phyloP scores from a whole-genome alignment of 2,113 vertebrate species.

The Rhinolophus ferrumequinum region DNA sequence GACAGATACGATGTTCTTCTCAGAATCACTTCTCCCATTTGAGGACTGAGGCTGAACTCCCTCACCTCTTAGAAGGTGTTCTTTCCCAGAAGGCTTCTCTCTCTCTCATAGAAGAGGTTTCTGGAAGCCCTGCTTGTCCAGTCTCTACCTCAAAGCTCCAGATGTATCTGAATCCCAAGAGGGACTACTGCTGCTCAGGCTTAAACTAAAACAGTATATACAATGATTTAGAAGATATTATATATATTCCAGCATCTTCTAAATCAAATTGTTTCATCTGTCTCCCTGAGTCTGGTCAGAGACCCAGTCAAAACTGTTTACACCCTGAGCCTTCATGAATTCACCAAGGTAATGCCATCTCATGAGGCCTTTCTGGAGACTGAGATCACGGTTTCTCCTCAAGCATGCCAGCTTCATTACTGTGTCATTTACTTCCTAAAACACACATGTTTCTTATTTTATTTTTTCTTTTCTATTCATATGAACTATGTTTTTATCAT shows the following conservation, averaged over 20 bases:
- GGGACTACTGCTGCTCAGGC: neutral
- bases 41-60: neutral
- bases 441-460: neutral
- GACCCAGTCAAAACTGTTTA: neutral
- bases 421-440: neutral
- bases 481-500: conserved; percentile 26
- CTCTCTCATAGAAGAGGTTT: neutral
- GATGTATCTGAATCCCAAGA: neutral
- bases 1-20: neutral
- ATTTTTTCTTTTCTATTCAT: neutral
- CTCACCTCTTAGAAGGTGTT: neutral
- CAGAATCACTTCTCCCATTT: neutral
- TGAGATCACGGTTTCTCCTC: neutral
- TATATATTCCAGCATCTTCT: neutral
- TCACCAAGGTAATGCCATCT: neutral
- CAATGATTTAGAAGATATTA: neutral
- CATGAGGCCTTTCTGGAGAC: neutral
- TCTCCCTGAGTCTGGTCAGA: neutral
- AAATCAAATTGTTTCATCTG: neutral
- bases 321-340: neutral
- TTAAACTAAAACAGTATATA: neutral
- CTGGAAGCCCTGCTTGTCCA: neutral
- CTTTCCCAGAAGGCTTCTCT: neutral
- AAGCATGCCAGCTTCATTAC: neutral
- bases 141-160: neutral